Evolutionary conservation across 92 coral and sea anemone species (phyloP).

Genomic region (Phenganax subtilis): DNA sequence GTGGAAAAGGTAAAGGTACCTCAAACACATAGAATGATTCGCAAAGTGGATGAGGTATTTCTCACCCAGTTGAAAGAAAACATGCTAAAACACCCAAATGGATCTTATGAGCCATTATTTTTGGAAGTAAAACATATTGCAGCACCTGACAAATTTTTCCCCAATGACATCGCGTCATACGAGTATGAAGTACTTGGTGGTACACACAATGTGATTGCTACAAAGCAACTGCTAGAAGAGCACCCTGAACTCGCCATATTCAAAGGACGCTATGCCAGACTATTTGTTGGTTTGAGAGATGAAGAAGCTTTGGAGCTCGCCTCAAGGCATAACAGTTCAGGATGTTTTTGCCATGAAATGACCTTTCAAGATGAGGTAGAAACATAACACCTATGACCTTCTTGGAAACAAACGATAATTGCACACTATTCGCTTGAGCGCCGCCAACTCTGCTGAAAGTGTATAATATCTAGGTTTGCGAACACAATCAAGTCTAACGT

Average conservation of each 20-base stretch:
- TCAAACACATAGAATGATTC: slow-evolving; percentile 5
- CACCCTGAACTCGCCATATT: slow-evolving; percentile 4
- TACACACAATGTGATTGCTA: slow-evolving; percentile 45
- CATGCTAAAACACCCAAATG: slow-evolving; percentile 11
- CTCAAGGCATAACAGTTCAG: slow-evolving; percentile 52
- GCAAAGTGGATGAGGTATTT: background rate
- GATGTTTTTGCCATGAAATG: slow-evolving; percentile 48
- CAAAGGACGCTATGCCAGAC: slow-evolving; percentile 38
- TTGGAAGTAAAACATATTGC: slow-evolving; percentile 29
- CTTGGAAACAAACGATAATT: too few species aligned
- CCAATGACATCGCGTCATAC: background rate
- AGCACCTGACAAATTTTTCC: background rate
- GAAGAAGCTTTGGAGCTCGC: slow-evolving; percentile 59
- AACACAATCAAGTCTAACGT: background rate
- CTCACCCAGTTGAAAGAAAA: background rate
- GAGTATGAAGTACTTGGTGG: slow-evolving; percentile 54
- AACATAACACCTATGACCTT: background rate
- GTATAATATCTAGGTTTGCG: too few species aligned
- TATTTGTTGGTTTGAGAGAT: slow-evolving; percentile 47
- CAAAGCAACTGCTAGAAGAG: slow-evolving; percentile 35
- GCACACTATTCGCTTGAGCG: too few species aligned
- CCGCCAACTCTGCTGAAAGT: too few species aligned
- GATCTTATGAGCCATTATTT: slow-evolving; percentile 26
- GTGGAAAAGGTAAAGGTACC: background rate
- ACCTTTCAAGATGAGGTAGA: slow-evolving; percentile 56